Conservation (phyloP, 2,888 invertebrate genomes). For the Ormyrus labotus region DNA sequence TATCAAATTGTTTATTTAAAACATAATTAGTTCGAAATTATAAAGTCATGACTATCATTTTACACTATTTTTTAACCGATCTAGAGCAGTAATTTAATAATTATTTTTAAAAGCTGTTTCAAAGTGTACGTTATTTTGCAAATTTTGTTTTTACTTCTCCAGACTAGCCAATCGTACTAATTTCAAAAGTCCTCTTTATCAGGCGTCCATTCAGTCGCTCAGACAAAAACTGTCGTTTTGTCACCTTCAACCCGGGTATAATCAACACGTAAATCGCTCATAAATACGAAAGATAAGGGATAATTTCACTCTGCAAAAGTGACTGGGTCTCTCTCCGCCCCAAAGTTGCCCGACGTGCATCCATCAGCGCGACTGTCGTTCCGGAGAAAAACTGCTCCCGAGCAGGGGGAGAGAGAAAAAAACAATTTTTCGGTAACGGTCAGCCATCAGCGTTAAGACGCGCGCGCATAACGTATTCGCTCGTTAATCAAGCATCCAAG, state of each 20-base stretch:
- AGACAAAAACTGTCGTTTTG: background rate
- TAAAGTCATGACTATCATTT: no score
- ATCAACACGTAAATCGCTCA: background rate
- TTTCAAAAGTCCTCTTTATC: no score
- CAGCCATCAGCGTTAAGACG: background rate
- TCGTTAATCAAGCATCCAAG: background rate
- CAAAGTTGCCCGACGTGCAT: background rate
- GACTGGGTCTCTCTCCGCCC: background rate
- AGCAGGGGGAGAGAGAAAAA: background rate
- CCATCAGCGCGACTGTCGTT: background rate
- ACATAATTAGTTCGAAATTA: no score
- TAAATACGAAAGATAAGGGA: constrained; percentile 20
- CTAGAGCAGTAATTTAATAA: no score
- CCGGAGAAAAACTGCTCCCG: background rate
- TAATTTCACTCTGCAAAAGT: background rate
- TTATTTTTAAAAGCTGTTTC: no score
- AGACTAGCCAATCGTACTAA: no score
- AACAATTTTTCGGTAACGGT: constrained; percentile 8
- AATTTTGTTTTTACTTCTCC: no score
- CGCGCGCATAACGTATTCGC: background rate
- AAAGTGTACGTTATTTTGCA: no score
- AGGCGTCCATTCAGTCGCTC: no score
- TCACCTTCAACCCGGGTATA: no score
- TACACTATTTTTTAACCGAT: no score
- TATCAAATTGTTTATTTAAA: no score